Conservation (phyloP, 2,797 vertebrate genomes). For the Microctenopoma stevenorrisi region DNA sequence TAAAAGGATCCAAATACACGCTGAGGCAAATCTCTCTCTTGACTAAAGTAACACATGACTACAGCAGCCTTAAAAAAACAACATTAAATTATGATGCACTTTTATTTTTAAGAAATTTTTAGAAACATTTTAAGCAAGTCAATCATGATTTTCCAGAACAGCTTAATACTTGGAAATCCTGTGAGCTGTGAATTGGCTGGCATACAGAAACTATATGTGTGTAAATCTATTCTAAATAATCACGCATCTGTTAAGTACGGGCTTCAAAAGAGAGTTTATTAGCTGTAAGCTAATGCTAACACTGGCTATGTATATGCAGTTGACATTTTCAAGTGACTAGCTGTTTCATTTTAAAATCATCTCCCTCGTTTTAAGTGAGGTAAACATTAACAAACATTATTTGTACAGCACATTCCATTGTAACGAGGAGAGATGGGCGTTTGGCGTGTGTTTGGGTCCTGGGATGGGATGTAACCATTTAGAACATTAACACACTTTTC, state of each 20-base stretch:
- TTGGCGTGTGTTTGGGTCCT: conserved; percentile 48
- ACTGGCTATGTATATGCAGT: not conserved
- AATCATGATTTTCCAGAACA: conserved; percentile 48
- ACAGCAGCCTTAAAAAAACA: conserved; percentile 11
- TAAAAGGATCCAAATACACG: conserved; percentile 57
- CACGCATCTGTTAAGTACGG: conserved; percentile 3
- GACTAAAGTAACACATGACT: conserved; percentile 1
- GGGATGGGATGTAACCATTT: conserved; percentile 43
- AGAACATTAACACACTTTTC: conserved; percentile 85
- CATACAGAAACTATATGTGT: not conserved
- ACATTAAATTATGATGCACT: conserved; percentile 30
- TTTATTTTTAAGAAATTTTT: conserved; percentile 45
- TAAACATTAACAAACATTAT: not conserved
- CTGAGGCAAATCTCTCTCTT: conserved; percentile 52
- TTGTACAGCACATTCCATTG: not conserved
- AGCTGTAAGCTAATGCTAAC: not conserved
- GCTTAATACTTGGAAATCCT: conserved; percentile 54
- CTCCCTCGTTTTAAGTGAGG: not conserved
- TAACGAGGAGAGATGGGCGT: conserved; percentile 45
- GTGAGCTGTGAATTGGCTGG: conserved; percentile 46
- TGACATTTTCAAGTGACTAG: not conserved
- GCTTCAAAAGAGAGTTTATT: not conserved
- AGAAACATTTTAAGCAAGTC: conserved; percentile 32
- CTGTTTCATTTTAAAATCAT: not conserved
- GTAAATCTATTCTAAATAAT: conserved; percentile 14